Evolutionary conservation across 2,888 invertebrate species (phyloP), one percentile per base, ranked within the genome.

Genomic region (Epicampocera succincta): DNA sequence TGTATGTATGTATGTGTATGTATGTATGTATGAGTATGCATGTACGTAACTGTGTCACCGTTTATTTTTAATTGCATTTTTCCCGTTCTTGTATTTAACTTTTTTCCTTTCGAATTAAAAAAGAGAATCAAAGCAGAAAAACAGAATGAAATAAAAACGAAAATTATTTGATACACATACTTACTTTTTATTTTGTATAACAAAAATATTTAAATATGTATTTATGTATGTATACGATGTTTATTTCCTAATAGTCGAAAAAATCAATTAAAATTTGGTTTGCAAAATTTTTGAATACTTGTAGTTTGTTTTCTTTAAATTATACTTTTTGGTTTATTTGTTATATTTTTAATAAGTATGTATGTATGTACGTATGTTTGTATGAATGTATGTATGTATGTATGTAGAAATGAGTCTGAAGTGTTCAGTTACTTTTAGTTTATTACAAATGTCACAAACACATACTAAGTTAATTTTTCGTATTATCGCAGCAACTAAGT

Each of bases 401-500:
- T 56, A 56, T n/a, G 13, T 46, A 46, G 33, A 38, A 46, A 12
- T 56, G 25, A 11, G 13, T 38, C 17, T 21, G 46, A 38, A 69
- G 19, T 56, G 21, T 40, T 46, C 19, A 58, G 50, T 63, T 66
- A 60, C 3, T 61, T 69, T 75, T 69, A 68, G 25, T 46, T 60
- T 71, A 63, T 40, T 60, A 44, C 33, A 74, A 56, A 66, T 56
- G 48, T 52, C 56, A 77, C 54, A 69, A 78, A 78, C 82, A 82
- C 82, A 78, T 78, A 82, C 82, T 82, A 82, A 82, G 83, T 83
- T 83, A 78, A 84, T 87, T 86, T 87, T 86, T 88, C 87, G 86
- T 87, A 86, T 87, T 85, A 88, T 86, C 87, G 86, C 88, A 88
- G 88, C 87, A 85, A 88, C 85, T 88, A 87, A 87, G 85, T 87